Evolutionary conservation across 2,888 invertebrate species (phyloP).

Genomic region (Tetranychus piercei): DNA sequence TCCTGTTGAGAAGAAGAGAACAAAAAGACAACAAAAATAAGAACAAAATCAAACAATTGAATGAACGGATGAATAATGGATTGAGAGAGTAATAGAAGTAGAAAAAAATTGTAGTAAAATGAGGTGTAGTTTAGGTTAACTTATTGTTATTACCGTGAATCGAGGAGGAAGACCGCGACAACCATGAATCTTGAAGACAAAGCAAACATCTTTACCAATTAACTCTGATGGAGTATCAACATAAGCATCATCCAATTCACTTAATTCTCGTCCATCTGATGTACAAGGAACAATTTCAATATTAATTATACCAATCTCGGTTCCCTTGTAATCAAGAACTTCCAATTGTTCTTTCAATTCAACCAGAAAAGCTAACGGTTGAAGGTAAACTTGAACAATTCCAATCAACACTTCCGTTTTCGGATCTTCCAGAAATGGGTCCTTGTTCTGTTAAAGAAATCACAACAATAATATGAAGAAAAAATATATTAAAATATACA

Average conservation of each 20-base stretch:
- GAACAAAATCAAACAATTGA: background rate
- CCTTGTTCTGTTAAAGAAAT: constrained; percentile 26
- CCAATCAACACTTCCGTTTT: constrained; percentile 38
- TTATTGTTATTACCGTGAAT: constrained; percentile 34
- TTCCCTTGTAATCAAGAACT: constrained; percentile 36
- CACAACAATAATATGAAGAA: background rate
- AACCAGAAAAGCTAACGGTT: constrained; percentile 37
- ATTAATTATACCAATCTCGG: constrained; percentile 32
- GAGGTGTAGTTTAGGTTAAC: too few species aligned
- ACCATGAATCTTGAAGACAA: constrained; percentile 37
- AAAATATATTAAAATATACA: background rate
- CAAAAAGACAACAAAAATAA: background rate
- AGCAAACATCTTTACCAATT: constrained; percentile 36
- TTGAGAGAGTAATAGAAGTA: background rate
- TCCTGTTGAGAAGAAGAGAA: constrained; percentile 29
- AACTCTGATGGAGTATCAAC: constrained; percentile 38
- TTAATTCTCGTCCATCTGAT: constrained; percentile 36
- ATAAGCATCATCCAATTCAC: constrained; percentile 37
- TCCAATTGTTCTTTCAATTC: constrained; percentile 39
- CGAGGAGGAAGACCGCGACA: constrained; percentile 37
- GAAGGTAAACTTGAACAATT: constrained; percentile 38
- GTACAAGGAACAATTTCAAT: constrained; percentile 38
- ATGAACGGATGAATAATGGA: background rate
- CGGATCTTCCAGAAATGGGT: constrained; percentile 39
- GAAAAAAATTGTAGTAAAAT: background rate